Base-by-base conservation (phyloP, 2,113 vertebrate species). In the Pelecanus crispus region DNA sequence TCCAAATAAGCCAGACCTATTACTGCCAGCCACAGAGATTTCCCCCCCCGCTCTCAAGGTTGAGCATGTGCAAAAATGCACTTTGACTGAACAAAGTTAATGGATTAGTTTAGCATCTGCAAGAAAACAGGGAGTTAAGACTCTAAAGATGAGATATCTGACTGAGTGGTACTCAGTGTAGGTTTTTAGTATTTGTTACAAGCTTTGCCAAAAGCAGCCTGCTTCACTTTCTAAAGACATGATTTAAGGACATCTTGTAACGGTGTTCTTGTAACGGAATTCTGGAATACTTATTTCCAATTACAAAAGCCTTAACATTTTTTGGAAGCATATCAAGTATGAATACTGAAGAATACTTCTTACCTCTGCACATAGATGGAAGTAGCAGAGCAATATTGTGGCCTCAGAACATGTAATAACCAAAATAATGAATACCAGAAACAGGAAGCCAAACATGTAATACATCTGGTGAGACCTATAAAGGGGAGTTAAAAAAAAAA, bases 401-500 rank as follows among this genome's bases (percentile, higher is more conserved):
- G 99, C 99, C 97, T 99, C 99, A 13, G 99, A 99, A 97, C 99
- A 99, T 18, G 99, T 99, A 97, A 99, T 99, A 95, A 99, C 98
- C 72, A 99, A 98, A 97, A 99, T 99, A 95, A 99, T 99, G 97
- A 99, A 99, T 74, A 99, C 99, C 97, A 99, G 97, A 96, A 99
- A 99, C 12, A 99, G 98, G 98, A 99, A 99, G n/a, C 99, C 99
- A 97, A 99, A 99, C 99, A 99, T 99, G 97, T 99, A 99, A 98
- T 99, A 99, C 99, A 99, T 99, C 98, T 99, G 99, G 97, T 99
- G 99, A 59, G 99, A 99, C 99, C 99, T 99, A 93, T 55, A 98
- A 97, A 59, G 75, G 82, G 26, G 86, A 74, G 36, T 79, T 82
- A 7, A 22, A 90, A 66, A 92, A 88, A 22, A 92, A 31, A 66